phyloP scores from a whole-genome alignment of 2,888 invertebrate genomes.

The Trichopoda pennipes region DNA sequence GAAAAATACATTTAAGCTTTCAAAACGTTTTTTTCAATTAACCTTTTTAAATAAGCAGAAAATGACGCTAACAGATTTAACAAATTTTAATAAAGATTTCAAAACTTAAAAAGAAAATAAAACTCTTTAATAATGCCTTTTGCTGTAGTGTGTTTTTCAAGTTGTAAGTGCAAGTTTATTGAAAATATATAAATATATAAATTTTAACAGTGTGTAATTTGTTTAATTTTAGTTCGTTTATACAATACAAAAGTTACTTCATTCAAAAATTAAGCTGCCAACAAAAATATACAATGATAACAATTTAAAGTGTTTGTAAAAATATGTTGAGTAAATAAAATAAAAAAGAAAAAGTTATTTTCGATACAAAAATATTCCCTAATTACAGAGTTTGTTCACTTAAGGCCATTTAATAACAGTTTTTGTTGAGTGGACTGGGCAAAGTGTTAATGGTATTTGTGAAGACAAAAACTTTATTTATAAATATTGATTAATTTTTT shows the following conservation, averaged over 20 bases:
- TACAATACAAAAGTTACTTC: constrained; percentile 24
- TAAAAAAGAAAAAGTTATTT: constrained; percentile 1
- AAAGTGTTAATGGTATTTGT: constrained; percentile 16
- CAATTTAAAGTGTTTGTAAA: constrained; percentile 21
- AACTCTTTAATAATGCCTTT: neutral
- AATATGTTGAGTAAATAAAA: constrained; percentile 6
- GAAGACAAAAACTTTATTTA: neutral
- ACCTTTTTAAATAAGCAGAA: too few species aligned
- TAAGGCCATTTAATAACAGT: constrained; percentile 56
- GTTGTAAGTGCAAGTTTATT: constrained; percentile 60
- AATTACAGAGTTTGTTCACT: constrained; percentile 55
- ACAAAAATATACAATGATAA: constrained; percentile 30
- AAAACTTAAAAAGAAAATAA: neutral
- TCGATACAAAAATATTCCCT: constrained; percentile 50
- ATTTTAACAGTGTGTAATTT: constrained; percentile 21
- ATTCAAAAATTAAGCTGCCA: constrained; percentile 44
- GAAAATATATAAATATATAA: constrained; percentile 41
- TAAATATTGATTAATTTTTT: constrained; percentile 46
- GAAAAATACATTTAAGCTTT: too few species aligned
- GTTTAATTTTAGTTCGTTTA: neutral
- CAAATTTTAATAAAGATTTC: too few species aligned
- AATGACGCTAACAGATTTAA: too few species aligned
- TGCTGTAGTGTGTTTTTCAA: constrained; percentile 16
- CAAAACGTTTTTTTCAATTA: too few species aligned
- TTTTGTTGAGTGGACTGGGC: neutral